Conservation (phyloP, 2,888 invertebrate genomes). For the Lasioglossum oenotherae region DNA sequence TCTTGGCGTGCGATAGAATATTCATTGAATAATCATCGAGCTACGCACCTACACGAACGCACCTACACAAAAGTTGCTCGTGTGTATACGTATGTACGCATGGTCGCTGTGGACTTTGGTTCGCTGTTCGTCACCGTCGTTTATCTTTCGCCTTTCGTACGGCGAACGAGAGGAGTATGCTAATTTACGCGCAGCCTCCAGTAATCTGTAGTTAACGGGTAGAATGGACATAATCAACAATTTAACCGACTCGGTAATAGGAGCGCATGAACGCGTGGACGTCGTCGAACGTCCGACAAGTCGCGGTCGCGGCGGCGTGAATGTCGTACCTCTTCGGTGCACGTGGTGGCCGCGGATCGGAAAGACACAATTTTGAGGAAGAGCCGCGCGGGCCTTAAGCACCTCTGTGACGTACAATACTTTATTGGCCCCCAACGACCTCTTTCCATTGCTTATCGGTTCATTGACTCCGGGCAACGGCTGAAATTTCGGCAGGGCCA, state of each 20-base stretch:
- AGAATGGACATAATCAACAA: conserved; percentile 85
- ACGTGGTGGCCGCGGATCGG: conserved; percentile 82
- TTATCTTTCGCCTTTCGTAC: conserved; percentile 32
- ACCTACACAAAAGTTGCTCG: not conserved
- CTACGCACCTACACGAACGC: not conserved
- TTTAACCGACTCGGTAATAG: conserved; percentile 80
- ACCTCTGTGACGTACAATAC: conserved; percentile 79
- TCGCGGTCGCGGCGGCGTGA: not conserved
- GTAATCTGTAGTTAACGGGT: conserved; percentile 78
- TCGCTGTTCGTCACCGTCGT: conserved; percentile 16
- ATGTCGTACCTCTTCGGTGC: conserved; percentile 50
- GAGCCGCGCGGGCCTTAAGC: conserved; percentile 84
- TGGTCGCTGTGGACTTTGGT: not conserved
- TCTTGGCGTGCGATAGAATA: not conserved
- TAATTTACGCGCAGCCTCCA: conserved; percentile 73
- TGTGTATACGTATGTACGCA: not conserved
- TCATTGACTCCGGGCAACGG: conserved; percentile 70
- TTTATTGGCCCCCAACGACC: conserved; percentile 80
- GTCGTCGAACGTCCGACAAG: not conserved
- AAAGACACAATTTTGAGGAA: conserved; percentile 84
- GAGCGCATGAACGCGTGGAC: conserved; percentile 23
- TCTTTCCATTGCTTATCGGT: conserved; percentile 81
- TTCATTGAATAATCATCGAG: conserved; percentile 12
- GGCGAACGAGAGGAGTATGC: conserved; percentile 28
- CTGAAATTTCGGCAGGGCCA: conserved; percentile 78